Conservation (phyloP, 2,888 invertebrate genomes). For the Xestia ashworthii region DNA sequence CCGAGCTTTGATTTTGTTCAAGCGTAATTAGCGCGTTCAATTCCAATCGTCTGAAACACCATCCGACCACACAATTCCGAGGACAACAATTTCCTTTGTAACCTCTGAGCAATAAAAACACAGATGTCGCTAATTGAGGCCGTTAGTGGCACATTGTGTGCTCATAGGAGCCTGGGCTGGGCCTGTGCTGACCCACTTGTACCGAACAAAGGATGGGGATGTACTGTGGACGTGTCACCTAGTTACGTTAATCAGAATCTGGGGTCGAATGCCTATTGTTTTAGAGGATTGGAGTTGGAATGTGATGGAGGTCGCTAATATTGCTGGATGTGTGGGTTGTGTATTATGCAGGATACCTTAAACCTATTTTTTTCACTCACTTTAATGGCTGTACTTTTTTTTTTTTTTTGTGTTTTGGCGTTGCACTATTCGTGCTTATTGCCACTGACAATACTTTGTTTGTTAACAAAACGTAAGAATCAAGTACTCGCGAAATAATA, state of each 20-base stretch:
- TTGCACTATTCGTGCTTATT: too few species aligned
- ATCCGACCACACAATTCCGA: conserved; percentile 17
- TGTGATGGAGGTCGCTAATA: not conserved
- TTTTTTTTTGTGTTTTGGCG: too few species aligned
- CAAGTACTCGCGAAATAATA: too few species aligned
- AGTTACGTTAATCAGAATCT: conserved; percentile 48
- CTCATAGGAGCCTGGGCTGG: conserved; percentile 26
- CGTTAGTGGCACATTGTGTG: conserved; percentile 58
- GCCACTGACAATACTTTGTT: too few species aligned
- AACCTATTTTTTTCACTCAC: not conserved
- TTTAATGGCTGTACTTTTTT: not conserved
- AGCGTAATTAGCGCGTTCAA: not conserved
- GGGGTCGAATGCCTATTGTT: conserved; percentile 47
- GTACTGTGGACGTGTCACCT: conserved; percentile 36
- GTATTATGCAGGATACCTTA: not conserved
- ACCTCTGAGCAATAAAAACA: conserved; percentile 65
- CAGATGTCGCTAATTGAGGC: conserved; percentile 68
- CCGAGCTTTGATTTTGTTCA: not conserved
- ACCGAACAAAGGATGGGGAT: conserved; percentile 43
- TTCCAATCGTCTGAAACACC: conserved; percentile 16
- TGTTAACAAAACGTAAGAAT: too few species aligned
- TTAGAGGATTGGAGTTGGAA: conserved; percentile 3
- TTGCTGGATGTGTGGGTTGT: not conserved
- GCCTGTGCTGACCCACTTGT: conserved; percentile 54
- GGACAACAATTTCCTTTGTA: conserved; percentile 58